These are phyloP conservation scores for Tuberolachnus salignus DNA, from an alignment of 2,888 invertebrate genomes.

Conservation along the genomic window DNA sequence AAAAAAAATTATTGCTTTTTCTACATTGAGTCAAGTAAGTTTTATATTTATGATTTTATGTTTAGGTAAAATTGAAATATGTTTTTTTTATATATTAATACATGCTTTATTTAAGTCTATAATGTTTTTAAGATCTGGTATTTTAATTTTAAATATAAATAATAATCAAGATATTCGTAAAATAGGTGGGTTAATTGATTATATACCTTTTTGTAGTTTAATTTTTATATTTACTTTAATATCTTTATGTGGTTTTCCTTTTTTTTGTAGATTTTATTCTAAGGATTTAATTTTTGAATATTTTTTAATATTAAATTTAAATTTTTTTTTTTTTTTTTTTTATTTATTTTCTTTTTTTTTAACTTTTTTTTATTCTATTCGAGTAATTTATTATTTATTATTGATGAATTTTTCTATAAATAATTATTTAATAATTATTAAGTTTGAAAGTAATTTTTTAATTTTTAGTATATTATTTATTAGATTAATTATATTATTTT, in stretches of 20 bases:
- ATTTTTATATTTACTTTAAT: constrained; percentile 24
- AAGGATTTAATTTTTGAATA: constrained; percentile 31
- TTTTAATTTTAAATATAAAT: constrained; percentile 29
- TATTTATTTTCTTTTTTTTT: constrained; percentile 14
- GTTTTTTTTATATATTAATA: constrained; percentile 40
- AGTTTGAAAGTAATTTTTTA: constrained; percentile 26
- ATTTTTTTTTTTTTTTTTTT: constrained; percentile 20
- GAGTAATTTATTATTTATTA: constrained; percentile 27
- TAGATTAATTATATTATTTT: constrained; percentile 17
- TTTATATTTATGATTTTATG: constrained; percentile 38
- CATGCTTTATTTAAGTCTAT: constrained; percentile 40
- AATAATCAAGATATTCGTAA: constrained; percentile 33
- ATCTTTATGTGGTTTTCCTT: constrained; percentile 27
- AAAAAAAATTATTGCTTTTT: constrained; percentile 39
- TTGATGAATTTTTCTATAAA: constrained; percentile 11
- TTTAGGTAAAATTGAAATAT: constrained; percentile 9
- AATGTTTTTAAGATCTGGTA: constrained; percentile 20
- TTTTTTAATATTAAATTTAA: constrained; percentile 25
- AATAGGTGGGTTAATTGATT: constrained; percentile 11
- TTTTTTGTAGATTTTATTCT: constrained; percentile 31
- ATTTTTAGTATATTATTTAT: constrained; percentile 20
- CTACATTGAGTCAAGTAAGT: constrained; percentile 21
- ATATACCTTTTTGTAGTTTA: constrained; percentile 20
- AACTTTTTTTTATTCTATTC: constrained; percentile 22
- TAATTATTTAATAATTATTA: constrained; percentile 31